These are phyloP conservation scores for Pseudochromis fuscus DNA, from an alignment of 2,797 vertebrate species.

Conservation along the genomic window DNA sequence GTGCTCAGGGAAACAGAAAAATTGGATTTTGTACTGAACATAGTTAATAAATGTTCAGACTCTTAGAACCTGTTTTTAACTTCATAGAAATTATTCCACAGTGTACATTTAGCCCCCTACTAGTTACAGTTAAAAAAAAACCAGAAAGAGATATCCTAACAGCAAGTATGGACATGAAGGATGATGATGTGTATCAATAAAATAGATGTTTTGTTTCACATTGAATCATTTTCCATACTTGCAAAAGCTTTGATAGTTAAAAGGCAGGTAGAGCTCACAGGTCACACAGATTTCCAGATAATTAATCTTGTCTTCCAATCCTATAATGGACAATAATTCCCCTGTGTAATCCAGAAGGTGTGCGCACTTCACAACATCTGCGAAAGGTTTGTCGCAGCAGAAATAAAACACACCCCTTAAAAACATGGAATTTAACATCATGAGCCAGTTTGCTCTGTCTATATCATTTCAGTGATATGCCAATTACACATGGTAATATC, in stretches of 20 bases:
- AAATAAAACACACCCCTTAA: constrained; percentile 24
- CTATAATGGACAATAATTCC: constrained; percentile 44
- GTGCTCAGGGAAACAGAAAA: background rate
- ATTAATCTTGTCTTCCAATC: constrained; percentile 46
- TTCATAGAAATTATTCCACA: background rate
- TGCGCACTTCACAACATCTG: constrained; percentile 23
- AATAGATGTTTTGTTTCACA: background rate
- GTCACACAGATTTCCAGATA: constrained; percentile 22
- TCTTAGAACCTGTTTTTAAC: background rate
- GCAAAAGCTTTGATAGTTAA: constrained; percentile 6
- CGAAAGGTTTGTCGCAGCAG: constrained; percentile 6
- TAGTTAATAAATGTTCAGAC: background rate
- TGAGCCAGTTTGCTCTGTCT: constrained; percentile 13
- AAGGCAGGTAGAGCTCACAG: background rate
- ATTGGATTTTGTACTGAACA: background rate
- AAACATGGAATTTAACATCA: constrained; percentile 24
- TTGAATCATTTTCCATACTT: background rate
- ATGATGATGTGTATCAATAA: background rate
- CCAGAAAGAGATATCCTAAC: no score
- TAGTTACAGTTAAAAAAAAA: no score
- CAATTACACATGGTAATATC: background rate
- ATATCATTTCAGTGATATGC: constrained; percentile 2
- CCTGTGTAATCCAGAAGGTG: constrained; percentile 40
- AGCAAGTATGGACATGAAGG: background rate
- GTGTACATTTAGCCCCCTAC: no score